Evolutionary conservation across 1,140 invertebrate species (phyloP).

Genomic region (Thaumatotibia leucotreta): DNA sequence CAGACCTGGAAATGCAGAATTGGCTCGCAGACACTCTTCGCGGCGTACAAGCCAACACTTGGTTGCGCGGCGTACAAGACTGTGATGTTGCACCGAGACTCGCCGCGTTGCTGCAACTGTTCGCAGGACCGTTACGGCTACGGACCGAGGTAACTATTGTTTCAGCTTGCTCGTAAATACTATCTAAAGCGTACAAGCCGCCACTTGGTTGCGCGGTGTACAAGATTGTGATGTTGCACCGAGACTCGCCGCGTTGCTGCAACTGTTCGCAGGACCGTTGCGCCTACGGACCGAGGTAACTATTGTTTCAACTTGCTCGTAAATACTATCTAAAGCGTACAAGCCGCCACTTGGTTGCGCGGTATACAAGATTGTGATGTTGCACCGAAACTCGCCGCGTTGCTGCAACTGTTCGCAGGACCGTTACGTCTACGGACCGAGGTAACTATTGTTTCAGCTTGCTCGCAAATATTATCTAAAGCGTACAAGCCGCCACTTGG

Average conservation of each 20-base stretch:
- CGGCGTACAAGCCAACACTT: slow-evolving; percentile 13
- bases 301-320: too few species aligned
- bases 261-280: slow-evolving; percentile 34
- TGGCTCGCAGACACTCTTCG: slow-evolving; percentile 30
- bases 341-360: too few species aligned
- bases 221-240: slow-evolving; percentile 18
- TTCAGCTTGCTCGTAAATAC: background rate
- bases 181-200: background rate
- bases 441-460: too few species aligned
- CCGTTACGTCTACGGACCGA: too few species aligned
- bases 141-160: slow-evolving; percentile 22
- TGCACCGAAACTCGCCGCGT: too few species aligned
- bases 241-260: slow-evolving; percentile 31
- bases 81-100: slow-evolving; percentile 24
- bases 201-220: slow-evolving; percentile 25
- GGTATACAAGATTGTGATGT: too few species aligned
- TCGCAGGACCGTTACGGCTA: slow-evolving; percentile 31
- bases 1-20: slow-evolving; percentile 20
- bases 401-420: too few species aligned
- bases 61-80: slow-evolving; percentile 23
- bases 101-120: slow-evolving; percentile 32
- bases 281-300: slow-evolving; percentile 29
- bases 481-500: too few species aligned
- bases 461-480: too few species aligned
- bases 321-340: too few species aligned